These are phyloP conservation scores for Drosophila simulans DNA, from an alignment of 1,140 invertebrate species.

Conservation along the genomic window DNA sequence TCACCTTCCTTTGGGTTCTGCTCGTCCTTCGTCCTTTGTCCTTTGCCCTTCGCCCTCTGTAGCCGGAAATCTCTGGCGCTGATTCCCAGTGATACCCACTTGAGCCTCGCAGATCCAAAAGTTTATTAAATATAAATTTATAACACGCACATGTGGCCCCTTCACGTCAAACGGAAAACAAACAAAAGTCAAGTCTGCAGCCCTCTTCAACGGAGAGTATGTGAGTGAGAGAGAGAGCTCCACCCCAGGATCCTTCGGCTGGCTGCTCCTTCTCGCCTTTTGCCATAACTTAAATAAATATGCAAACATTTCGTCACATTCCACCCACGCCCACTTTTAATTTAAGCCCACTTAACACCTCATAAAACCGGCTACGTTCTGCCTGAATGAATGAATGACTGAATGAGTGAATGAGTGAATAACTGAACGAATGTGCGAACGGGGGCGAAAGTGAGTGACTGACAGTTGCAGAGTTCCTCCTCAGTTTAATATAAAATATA, in stretches of 20 bases:
- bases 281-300: constrained; percentile 76
- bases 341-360: constrained; percentile 83
- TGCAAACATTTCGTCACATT: constrained; percentile 81
- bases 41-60: constrained; percentile 11
- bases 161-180: constrained; percentile 51
- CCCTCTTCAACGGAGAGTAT: constrained; percentile 43
- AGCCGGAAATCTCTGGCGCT: constrained; percentile 5
- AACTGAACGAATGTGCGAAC: no score
- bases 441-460: constrained; percentile 29
- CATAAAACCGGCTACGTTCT: constrained; percentile 76
- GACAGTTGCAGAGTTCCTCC: constrained; percentile 31
- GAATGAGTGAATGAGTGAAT: constrained; percentile 1
- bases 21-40: not conserved
- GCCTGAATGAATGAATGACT: constrained; percentile 56
- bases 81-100: constrained; percentile 39
- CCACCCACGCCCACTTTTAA: constrained; percentile 63
- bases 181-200: constrained; percentile 69
- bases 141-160: constrained; percentile 68
- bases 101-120: constrained; percentile 53
- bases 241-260: constrained; percentile 35
- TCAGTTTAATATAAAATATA: constrained; percentile 73
- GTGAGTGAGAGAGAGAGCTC: constrained; percentile 12
- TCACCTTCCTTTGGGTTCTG: constrained; percentile 19
- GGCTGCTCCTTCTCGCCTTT: constrained; percentile 47
- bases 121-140: constrained; percentile 80